phyloP scores from a whole-genome alignment of 2,888 invertebrate species.

The Himalopsyche anomala region DNA sequence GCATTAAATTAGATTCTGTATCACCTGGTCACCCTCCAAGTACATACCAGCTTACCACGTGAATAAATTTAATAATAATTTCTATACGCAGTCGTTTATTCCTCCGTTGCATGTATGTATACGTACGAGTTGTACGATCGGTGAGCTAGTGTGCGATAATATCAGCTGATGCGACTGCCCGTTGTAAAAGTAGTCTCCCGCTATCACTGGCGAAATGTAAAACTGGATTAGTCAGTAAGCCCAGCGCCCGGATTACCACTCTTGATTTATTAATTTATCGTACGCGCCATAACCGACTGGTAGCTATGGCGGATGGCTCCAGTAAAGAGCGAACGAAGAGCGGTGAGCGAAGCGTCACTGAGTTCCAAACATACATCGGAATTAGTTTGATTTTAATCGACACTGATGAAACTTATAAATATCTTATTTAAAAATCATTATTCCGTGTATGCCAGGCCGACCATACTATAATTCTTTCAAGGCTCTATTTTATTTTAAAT shows the following conservation, averaged over 20 bases:
- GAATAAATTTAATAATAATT: too few species aligned
- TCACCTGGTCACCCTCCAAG: conserved; percentile 16
- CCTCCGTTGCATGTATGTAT: too few species aligned
- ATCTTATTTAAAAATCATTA: too few species aligned
- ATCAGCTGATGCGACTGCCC: conserved; percentile 35
- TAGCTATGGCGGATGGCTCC: not conserved
- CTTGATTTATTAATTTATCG: conserved; percentile 41
- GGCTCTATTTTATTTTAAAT: too few species aligned
- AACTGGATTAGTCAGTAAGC: conserved; percentile 40
- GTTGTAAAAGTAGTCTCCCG: not conserved
- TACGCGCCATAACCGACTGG: conserved; percentile 15
- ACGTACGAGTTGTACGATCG: not conserved
- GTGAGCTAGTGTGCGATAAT: not conserved
- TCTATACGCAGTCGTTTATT: too few species aligned
- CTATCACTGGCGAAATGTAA: conserved; percentile 7
- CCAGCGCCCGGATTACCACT: conserved; percentile 13
- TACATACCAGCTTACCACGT: not conserved
- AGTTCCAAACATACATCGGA: too few species aligned
- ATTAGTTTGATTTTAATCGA: too few species aligned
- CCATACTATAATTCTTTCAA: too few species aligned
- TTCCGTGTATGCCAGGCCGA: too few species aligned
- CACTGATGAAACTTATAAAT: too few species aligned
- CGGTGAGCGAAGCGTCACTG: not conserved
- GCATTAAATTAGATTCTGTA: not conserved
- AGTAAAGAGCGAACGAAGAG: not conserved